Conservation (phyloP, 2,888 invertebrate genomes). For the Campaea margaritaria region DNA sequence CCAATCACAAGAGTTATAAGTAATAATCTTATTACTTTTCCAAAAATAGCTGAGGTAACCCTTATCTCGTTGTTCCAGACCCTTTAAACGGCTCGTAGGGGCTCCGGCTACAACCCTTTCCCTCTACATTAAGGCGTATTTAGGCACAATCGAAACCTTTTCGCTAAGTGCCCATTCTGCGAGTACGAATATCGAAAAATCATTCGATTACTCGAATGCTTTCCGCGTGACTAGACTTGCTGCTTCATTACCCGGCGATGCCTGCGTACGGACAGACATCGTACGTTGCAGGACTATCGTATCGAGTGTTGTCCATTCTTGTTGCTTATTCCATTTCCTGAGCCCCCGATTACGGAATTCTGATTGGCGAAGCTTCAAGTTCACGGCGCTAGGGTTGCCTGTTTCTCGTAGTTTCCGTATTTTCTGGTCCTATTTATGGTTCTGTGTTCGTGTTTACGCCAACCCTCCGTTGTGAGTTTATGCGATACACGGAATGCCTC, state of each 20-base stretch:
- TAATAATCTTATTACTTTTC: constrained; percentile 17
- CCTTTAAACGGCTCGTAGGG: constrained; percentile 9
- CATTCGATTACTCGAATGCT: constrained; percentile 28
- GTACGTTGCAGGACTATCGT: not conserved
- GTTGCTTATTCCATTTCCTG: not conserved
- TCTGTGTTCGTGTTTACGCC: constrained; percentile 9
- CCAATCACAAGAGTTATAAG: not conserved
- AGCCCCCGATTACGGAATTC: constrained; percentile 1
- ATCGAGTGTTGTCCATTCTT: constrained; percentile 1
- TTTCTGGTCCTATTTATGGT: constrained; percentile 9
- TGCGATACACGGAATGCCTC: constrained; percentile 11
- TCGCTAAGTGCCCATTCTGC: constrained; percentile 22
- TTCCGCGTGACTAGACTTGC: constrained; percentile 24
- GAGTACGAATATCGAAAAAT: constrained; percentile 32
- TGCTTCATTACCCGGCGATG: constrained; percentile 14
- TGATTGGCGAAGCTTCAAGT: constrained; percentile 5
- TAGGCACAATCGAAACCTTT: constrained; percentile 27
- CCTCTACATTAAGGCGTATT: constrained; percentile 23
- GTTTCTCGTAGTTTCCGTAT: constrained; percentile 5
- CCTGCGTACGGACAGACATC: constrained; percentile 3
- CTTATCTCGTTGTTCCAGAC: constrained; percentile 25
- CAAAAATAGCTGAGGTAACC: constrained; percentile 14
- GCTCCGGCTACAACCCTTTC: constrained; percentile 16
- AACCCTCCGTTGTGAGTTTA: constrained; percentile 2
- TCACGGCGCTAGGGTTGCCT: constrained; percentile 3